Percentiles rank a stretch among this genome's conserved stretches.
Evolutionary conservation across 2,888 invertebrate genomes (phyloP).

Genomic region (Nomada fabriciana): DNA sequence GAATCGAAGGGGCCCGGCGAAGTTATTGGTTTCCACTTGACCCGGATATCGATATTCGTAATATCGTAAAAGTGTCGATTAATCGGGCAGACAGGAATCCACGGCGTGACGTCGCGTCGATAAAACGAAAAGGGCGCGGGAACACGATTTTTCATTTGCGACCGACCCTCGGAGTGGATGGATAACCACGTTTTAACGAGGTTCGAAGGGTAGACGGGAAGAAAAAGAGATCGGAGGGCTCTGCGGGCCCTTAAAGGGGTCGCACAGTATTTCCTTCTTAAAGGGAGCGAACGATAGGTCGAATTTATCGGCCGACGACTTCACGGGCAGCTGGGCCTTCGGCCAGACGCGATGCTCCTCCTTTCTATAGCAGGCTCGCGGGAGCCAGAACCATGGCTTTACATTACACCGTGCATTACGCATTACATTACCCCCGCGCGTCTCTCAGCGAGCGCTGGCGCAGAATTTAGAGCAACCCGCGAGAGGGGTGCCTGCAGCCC

Average conservation of each 20-base stretch:
- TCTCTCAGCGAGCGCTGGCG: slow-evolving; percentile 63
- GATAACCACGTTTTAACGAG: slow-evolving; percentile 61
- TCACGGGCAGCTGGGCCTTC: slow-evolving; percentile 71
- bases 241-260: slow-evolving; percentile 67
- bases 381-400: slow-evolving; percentile 57
- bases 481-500: slow-evolving; percentile 49
- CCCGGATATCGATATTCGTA: slow-evolving; percentile 68
- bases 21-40: slow-evolving; percentile 39
- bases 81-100: slow-evolving; percentile 62
- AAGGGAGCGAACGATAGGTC: slow-evolving; percentile 71
- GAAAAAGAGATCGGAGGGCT: slow-evolving; percentile 15
- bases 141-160: slow-evolving; percentile 64
- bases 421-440: slow-evolving; percentile 73
- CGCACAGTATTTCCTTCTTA: slow-evolving; percentile 65
- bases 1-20: slow-evolving; percentile 27
- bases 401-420: slow-evolving; percentile 74
- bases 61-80: slow-evolving; percentile 48
- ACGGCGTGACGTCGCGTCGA: slow-evolving; percentile 37
- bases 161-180: slow-evolving; percentile 62
- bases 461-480: slow-evolving; percentile 62
- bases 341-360: slow-evolving; percentile 63
- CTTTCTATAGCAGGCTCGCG: slow-evolving; percentile 15
- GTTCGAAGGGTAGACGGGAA: slow-evolving; percentile 14
- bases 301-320: slow-evolving; percentile 67
- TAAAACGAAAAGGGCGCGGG: slow-evolving; percentile 57